These are phyloP conservation scores for Saccostrea echinata DNA, from an alignment of 1,140 invertebrate genomes.

Conservation along the genomic window DNA sequence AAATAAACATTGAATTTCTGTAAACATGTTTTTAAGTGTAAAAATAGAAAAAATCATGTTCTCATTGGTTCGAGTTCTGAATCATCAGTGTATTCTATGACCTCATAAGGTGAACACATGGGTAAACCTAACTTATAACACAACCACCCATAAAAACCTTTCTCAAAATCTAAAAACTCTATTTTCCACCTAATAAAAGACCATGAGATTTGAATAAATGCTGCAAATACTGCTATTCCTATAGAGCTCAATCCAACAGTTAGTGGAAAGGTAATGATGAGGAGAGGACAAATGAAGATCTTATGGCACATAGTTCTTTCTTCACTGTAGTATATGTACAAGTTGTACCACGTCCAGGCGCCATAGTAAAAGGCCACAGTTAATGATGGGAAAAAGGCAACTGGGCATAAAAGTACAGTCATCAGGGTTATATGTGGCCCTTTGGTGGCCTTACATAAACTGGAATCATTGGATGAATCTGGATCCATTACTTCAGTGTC, in stretches of 20 bases:
- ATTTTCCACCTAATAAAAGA: slow-evolving; percentile 86
- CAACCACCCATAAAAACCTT: slow-evolving; percentile 90
- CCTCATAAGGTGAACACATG: slow-evolving; percentile 86
- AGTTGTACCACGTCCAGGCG: slow-evolving; percentile 89
- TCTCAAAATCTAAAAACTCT: slow-evolving; percentile 88
- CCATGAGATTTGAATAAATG: slow-evolving; percentile 85
- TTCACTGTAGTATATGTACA: slow-evolving; percentile 86
- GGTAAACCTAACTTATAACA: slow-evolving; percentile 85
- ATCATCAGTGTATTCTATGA: slow-evolving; percentile 77
- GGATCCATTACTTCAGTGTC: slow-evolving; percentile 13
- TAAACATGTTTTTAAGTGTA: too few relatives aligned
- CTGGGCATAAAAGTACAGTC: slow-evolving; percentile 85
- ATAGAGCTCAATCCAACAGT: slow-evolving; percentile 80
- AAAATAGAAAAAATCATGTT: slow-evolving; percentile 10
- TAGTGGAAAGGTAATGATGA: slow-evolving; percentile 87
- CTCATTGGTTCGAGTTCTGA: slow-evolving; percentile 57
- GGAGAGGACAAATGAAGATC: slow-evolving; percentile 84
- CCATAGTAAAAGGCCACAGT: slow-evolving; percentile 88
- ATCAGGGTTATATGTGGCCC: slow-evolving; percentile 86
- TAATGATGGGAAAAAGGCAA: slow-evolving; percentile 84
- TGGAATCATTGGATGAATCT: background rate
- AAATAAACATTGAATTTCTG: too few relatives aligned
- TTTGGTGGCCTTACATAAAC: slow-evolving; percentile 82
- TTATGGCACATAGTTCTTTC: slow-evolving; percentile 82
- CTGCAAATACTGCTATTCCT: slow-evolving; percentile 84